Base-by-base conservation (phyloP, 2,888 invertebrate species). In the Protodeltote pygarga region DNA sequence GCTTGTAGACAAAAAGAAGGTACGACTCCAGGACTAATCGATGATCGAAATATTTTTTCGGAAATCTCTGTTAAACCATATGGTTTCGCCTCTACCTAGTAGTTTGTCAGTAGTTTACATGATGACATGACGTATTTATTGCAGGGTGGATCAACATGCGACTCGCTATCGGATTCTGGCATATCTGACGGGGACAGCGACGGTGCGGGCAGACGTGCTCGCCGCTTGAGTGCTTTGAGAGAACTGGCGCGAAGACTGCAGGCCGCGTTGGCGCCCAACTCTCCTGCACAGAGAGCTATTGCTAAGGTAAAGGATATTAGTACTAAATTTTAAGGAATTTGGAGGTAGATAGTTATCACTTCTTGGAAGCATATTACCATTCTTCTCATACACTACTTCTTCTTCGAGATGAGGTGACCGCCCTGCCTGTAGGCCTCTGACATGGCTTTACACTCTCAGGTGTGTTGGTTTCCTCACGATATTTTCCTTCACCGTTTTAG, bases 141-240 rank as follows among this genome's bases (percentile, higher is more conserved):
- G 0, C 76, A 92, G 91, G 85, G 89, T 33, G 85, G 88, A n/a
- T 91, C 91, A 8, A 90, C 88, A 42, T 94, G 94, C 70, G 95
- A 95, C 52, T 95, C 95, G n/a, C 85, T 95, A 49, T 95, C 95
- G 0, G 95, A 96, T 89, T 95, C 95, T 17, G 96, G 96, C n/a
- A 95, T 96, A 67, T 95, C 95, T 5, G 96, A 96, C 78, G 95
- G 95, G 48, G 95, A 95, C 72, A 95, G 90, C 53, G 92, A 91
- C 76, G 79, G 94, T 90, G 88, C 95, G 83, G 85, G 89, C 83
- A 94, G 95, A 44, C 93, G 96, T 21, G 95, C 95, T 57, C 91
- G 94, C 20, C 91, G 95, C 1, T 86, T 96, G 23, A 92, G 94
- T n/a, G 94, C 94, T 0, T 88, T 96, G 46, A 87, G 95, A 20